phyloP scores from a whole-genome alignment of 2,113 vertebrate genomes.

The Petroica traversi region DNA sequence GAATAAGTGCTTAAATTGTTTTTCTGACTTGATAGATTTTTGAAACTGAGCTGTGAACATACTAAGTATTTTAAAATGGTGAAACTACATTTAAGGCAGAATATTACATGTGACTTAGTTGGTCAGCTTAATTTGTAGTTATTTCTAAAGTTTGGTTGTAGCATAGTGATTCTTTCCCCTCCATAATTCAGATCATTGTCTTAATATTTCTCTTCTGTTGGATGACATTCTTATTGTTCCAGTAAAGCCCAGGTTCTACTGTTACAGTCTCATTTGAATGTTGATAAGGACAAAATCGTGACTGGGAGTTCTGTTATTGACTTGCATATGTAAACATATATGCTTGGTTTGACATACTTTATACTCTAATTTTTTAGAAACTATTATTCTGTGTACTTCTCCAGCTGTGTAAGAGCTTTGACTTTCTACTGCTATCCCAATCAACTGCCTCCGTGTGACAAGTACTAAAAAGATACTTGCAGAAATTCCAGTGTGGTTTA shows the following conservation, averaged over 20 bases:
- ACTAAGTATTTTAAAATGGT: not conserved
- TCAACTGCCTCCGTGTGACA: not conserved
- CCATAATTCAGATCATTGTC: not conserved
- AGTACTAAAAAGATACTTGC: not conserved
- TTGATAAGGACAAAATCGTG: not conserved
- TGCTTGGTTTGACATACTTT: not conserved
- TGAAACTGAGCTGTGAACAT: not conserved
- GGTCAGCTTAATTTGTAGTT: not conserved
- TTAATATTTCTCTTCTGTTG: not conserved
- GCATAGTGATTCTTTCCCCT: fast-evolving
- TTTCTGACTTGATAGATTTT: not conserved
- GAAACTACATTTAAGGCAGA: not conserved
- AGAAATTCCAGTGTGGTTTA: not conserved
- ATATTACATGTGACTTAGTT: not conserved
- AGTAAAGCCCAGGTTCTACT: not conserved
- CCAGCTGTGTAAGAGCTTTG: not conserved
- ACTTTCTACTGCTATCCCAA: not conserved
- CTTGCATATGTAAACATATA: not conserved
- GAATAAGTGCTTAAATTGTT: not conserved
- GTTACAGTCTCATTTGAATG: not conserved
- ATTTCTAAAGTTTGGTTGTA: not conserved
- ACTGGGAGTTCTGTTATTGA: not conserved
- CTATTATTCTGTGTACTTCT: not conserved
- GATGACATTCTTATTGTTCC: not conserved
- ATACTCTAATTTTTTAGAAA: not conserved